These are phyloP conservation scores for Canis aureus DNA, from an alignment of 2,113 vertebrate species.

Conservation along the genomic window DNA sequence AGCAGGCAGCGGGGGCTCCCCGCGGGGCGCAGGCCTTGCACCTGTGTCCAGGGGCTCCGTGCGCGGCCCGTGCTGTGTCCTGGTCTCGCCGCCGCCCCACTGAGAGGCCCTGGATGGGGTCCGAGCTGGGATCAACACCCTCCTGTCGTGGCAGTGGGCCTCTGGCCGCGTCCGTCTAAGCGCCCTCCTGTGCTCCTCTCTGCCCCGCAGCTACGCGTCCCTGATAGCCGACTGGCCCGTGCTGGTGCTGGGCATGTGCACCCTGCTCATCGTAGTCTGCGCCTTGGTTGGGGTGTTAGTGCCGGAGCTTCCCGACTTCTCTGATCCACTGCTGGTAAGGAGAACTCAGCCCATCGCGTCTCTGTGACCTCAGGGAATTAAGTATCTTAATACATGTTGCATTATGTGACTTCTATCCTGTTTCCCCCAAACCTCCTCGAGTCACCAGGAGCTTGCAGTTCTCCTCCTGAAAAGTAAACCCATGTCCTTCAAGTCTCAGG, in stretches of 20 bases:
- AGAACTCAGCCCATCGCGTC: not conserved
- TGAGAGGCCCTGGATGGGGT: no score
- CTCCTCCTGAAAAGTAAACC: not conserved
- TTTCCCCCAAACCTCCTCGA: conserved; percentile 20
- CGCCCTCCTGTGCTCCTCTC: not conserved
- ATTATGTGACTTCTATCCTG: not conserved
- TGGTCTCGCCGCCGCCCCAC: no score
- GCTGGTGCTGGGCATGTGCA: conserved; percentile 97
- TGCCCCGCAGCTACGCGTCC: conserved; percentile 92
- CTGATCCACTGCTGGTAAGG: conserved; percentile 97
- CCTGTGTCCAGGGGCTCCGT: no score
- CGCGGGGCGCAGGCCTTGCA: no score
- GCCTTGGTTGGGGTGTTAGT: conserved; percentile 96
- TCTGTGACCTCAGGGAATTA: not conserved
- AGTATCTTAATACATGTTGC: not conserved
- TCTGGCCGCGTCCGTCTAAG: not conserved
- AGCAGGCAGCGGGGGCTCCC: no score
- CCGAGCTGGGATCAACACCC: not conserved
- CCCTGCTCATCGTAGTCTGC: conserved; percentile 96
- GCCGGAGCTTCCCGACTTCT: conserved; percentile 98
- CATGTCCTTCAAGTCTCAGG: not conserved
- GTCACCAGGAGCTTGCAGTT: not conserved
- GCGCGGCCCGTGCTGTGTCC: no score
- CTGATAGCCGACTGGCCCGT: conserved; percentile 99
- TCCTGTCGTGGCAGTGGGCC: not conserved